Evolutionary conservation across 2,888 invertebrate species (phyloP).

Genomic region (Heliothis peltigera): DNA sequence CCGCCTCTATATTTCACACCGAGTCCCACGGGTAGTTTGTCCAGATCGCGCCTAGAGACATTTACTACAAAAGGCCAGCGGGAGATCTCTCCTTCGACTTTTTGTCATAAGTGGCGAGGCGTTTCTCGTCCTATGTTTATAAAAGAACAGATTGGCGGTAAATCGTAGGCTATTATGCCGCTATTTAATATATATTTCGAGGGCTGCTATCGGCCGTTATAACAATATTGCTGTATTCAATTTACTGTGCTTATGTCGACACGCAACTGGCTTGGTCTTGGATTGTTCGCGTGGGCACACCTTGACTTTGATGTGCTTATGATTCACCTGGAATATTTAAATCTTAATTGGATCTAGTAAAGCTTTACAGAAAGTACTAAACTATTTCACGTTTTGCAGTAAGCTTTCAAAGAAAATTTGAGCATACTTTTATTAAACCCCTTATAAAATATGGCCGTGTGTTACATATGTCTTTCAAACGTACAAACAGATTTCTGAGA

Average conservation of each 20-base stretch:
- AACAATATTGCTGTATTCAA: slow-evolving; percentile 80
- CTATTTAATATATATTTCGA: slow-evolving; percentile 85
- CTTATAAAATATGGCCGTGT: slow-evolving; percentile 15
- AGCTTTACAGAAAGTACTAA: background rate
- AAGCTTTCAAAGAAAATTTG: background rate
- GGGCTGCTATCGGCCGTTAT: slow-evolving; percentile 79
- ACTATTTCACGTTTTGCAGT: background rate
- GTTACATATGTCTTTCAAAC: background rate
- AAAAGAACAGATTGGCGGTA: slow-evolving; percentile 89
- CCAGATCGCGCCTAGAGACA: slow-evolving; percentile 82
- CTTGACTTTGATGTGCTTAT: slow-evolving; percentile 77
- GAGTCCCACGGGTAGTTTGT: slow-evolving; percentile 85
- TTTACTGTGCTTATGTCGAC: slow-evolving; percentile 82
- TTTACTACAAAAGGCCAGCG: slow-evolving; percentile 85
- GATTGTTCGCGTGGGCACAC: slow-evolving; percentile 77
- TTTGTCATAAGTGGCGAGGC: slow-evolving; percentile 88
- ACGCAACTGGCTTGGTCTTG: slow-evolving; percentile 82
- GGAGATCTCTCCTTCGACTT: slow-evolving; percentile 86
- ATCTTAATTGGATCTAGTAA: slow-evolving; percentile 58
- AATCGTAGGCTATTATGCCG: slow-evolving; percentile 86
- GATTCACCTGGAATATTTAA: slow-evolving; percentile 71
- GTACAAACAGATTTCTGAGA: slow-evolving; percentile 54
- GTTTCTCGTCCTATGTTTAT: slow-evolving; percentile 82
- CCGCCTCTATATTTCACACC: slow-evolving; percentile 83
- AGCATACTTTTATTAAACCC: background rate